Evolutionary conservation across 2,113 vertebrate genomes (phyloP).

Genomic region (Danio rerio): GRCz12tu NC_133181.1:40621001-40621500

Average conservation of each 20-base stretch:
- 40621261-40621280: background rate
- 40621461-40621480: background rate
- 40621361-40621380: conserved; percentile 37
- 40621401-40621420: conserved; percentile 22
- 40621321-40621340: conserved; percentile 28
- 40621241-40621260: too few species aligned
- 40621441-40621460: conserved; percentile 18
- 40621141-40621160: too few species aligned
- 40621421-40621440: conserved; percentile 39
- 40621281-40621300: conserved; percentile 29
- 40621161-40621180: too few species aligned
- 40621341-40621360: conserved; percentile 13
- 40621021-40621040: too few species aligned
- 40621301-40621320: background rate
- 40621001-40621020: background rate
- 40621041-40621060: too few species aligned
- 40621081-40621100: too few species aligned
- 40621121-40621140: too few species aligned
- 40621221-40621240: too few species aligned
- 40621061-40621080: too few species aligned
- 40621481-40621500: background rate
- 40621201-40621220: too few species aligned
- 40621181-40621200: too few species aligned
- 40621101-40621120: too few species aligned
- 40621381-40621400: conserved; percentile 24